Conservation (phyloP, 2,113 vertebrate genomes). For the Himantopus leucocephalus region DNA sequence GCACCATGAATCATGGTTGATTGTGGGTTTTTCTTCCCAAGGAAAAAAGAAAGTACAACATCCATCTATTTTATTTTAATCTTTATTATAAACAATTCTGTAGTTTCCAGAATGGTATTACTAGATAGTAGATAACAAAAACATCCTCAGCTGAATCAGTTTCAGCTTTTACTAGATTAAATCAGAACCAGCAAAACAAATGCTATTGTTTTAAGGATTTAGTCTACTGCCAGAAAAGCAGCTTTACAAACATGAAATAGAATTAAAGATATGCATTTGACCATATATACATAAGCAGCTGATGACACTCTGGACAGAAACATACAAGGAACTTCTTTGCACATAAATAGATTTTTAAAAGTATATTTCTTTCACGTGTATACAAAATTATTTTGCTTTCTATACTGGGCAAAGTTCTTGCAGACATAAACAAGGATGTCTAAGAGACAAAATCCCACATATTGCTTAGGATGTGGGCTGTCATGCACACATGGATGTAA, state of each 20-base stretch:
- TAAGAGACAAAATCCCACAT: not conserved
- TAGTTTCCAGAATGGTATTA: slow-evolving; percentile 39
- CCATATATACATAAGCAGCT: slow-evolving; percentile 63
- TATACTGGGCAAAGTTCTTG: slow-evolving; percentile 28
- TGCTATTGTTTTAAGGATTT: not conserved
- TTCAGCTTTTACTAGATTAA: slow-evolving; percentile 44
- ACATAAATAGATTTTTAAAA: slow-evolving; percentile 71
- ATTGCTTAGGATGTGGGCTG: not conserved
- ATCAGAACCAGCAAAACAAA: slow-evolving; percentile 42
- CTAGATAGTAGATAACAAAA: slow-evolving; percentile 50
- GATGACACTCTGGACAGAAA: slow-evolving; percentile 32
- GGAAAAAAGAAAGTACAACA: not conserved
- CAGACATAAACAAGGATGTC: slow-evolving; percentile 4
- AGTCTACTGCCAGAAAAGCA: slow-evolving; percentile 55
- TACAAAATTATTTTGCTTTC: slow-evolving; percentile 70
- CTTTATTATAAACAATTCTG: slow-evolving; percentile 70
- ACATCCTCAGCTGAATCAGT: slow-evolving; percentile 1
- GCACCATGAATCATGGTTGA: not conserved
- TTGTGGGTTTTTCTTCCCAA: too few relatives aligned
- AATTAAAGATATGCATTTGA: slow-evolving; percentile 24
- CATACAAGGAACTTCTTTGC: slow-evolving; percentile 8
- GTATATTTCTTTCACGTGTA: slow-evolving; percentile 37
- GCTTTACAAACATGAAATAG: slow-evolving; percentile 49
- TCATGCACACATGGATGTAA: not conserved
- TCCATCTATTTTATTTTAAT: not conserved